Evolutionary conservation across 2,888 invertebrate species (phyloP), one percentile per base, ranked within the genome.

Genomic region (Allygus modestus): DNA sequence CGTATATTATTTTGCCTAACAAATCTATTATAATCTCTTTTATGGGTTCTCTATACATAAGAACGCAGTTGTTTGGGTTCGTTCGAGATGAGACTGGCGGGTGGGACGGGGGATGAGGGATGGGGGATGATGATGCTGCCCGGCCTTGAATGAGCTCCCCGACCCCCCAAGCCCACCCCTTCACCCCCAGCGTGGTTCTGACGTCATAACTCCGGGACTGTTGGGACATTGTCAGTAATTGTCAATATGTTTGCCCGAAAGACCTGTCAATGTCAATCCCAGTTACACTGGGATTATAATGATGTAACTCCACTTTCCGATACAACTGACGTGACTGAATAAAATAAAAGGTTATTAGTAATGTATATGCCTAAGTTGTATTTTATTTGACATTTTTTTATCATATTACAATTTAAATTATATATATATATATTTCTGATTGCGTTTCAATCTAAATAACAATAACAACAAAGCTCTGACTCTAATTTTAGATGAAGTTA

Each of bases 41-140:
- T 65, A 65, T 65, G 65, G 65, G 28, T 65, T 65, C 65, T 65
- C 65, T 65, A 65, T 31, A 65, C 28, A 65, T 65, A 65, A 65
- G 23, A 23, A 20, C 54, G 20, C 65, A 65, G 65, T 65, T 65
- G 65, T 65, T 65, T 65, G 65, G 65, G 65, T 65, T 65, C 28
- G 31, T 17, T 2, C 28, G 65, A 65, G 65, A 65, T 65, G 65
- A 65, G 26, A 28, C 58, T 23, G 23, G 46, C 1, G 46, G 12
- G 12, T 4, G 12, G 17, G 46, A 17, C 7, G 54, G 54, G 54
- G 23, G n/a, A 4, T 11, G 37, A 37, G 11, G 7, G 37, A 37
- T 37, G 51, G 54, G 54, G 54, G 54, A 7, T 2, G 7, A 20
- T 4, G 58, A 58, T 65, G 65, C 65, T 65, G 65, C 28, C 11